Percentiles rank a stretch among this genome's conserved stretches.
phyloP scores from a whole-genome alignment of 2,113 vertebrate genomes.

The Ictalurus furcatus region DNA sequence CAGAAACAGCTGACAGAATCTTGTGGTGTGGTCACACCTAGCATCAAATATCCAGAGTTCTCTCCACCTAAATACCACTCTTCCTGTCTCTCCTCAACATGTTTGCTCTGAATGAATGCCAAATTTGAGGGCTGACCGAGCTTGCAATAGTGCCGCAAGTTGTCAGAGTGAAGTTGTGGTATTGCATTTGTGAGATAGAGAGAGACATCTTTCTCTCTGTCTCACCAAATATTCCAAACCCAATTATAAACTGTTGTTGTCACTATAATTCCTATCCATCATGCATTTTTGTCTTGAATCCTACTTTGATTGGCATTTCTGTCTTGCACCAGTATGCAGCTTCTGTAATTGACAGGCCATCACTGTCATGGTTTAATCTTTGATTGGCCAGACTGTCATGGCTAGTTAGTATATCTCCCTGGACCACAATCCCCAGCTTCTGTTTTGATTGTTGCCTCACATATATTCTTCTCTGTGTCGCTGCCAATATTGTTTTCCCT shows the following conservation, averaged over 20 bases:
- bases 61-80: constrained; percentile 40
- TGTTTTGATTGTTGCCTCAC: constrained; percentile 57
- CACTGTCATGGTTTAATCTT: neutral
- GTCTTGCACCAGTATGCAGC: neutral
- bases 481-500: constrained; percentile 58
- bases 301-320: neutral
- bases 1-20: constrained; percentile 55
- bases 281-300: neutral
- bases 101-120: constrained; percentile 46
- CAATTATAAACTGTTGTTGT: neutral
- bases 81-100: constrained; percentile 47
- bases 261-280: neutral
- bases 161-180: neutral
- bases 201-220: neutral
- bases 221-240: neutral
- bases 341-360: constrained; percentile 9
- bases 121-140: constrained; percentile 29
- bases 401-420: neutral
- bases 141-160: neutral
- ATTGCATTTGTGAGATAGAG: neutral
- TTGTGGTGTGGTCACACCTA: constrained; percentile 45
- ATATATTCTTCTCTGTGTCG: constrained; percentile 59
- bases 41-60: constrained; percentile 47
- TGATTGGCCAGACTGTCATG: neutral
- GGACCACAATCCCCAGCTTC: neutral